Evolutionary conservation across 2,888 invertebrate genomes (phyloP).

Genomic region (Acanthoscelides obtectus): DNA sequence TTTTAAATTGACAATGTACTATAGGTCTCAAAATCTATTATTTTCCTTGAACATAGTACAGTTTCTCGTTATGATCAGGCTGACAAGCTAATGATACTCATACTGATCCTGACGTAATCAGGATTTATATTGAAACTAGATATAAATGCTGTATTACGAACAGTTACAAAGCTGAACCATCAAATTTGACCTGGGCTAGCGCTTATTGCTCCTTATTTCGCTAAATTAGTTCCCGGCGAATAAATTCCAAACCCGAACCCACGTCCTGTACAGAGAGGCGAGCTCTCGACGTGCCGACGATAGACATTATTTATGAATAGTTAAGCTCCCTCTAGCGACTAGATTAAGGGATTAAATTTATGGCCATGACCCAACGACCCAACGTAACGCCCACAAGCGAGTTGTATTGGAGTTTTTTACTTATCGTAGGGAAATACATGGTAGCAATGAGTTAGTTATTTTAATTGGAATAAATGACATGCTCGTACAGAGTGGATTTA

Average conservation of each 20-base stretch:
- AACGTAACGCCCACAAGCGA: not conserved
- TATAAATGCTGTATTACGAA: too few species aligned
- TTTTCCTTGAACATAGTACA: too few species aligned
- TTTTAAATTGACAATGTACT: too few species aligned
- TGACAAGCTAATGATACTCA: too few species aligned
- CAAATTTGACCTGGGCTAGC: not conserved
- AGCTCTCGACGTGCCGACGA: not conserved
- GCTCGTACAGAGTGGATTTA: too few species aligned
- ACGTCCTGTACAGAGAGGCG: not conserved
- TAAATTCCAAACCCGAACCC: not conserved
- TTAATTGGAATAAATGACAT: too few species aligned
- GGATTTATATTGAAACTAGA: too few species aligned
- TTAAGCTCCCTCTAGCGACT: not conserved
- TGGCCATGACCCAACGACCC: not conserved
- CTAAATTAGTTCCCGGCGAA: not conserved
- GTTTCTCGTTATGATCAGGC: too few species aligned
- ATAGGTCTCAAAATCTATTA: too few species aligned
- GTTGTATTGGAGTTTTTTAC: not conserved
- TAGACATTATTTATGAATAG: not conserved
- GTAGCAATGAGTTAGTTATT: not conserved
- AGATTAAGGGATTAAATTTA: not conserved
- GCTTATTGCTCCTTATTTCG: not conserved
- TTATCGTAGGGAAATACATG: not conserved
- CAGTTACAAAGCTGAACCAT: not conserved
- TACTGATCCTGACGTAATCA: too few species aligned